Conservation (phyloP, 2,797 vertebrate species). For the Xenops minutus region DNA sequence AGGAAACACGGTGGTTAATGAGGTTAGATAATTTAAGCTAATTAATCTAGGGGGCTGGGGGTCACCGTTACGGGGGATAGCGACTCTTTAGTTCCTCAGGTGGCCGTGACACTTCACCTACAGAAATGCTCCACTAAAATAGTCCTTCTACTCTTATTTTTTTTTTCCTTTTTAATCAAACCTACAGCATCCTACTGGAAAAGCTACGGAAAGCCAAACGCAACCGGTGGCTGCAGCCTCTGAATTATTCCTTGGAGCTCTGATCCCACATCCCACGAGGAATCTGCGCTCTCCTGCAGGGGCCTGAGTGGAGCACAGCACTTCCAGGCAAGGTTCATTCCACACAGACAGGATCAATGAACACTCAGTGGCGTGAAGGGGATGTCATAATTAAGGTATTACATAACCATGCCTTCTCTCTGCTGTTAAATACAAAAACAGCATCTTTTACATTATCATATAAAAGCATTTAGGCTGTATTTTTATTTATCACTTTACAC, state of each 20-base stretch:
- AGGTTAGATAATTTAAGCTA: neutral
- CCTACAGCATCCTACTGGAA: slow-evolving; percentile 69
- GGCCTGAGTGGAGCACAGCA: slow-evolving; percentile 65
- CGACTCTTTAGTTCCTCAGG: slow-evolving; percentile 44
- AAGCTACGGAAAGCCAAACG: slow-evolving; percentile 69
- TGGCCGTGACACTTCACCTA: slow-evolving; percentile 69
- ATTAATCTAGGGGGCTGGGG: slow-evolving; percentile 10
- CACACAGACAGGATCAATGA: slow-evolving; percentile 73
- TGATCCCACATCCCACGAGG: slow-evolving; percentile 69
- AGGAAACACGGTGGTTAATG: slow-evolving; percentile 18
- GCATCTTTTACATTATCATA: slow-evolving; percentile 88
- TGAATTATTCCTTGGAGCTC: slow-evolving; percentile 63
- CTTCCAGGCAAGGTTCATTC: slow-evolving; percentile 85
- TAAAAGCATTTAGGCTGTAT: slow-evolving; percentile 95
- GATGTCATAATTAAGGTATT: slow-evolving; percentile 76
- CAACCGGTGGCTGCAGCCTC: slow-evolving; percentile 70
- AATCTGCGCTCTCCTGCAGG: slow-evolving; percentile 68
- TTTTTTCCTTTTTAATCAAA: slow-evolving; percentile 56
- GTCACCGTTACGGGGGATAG: neutral
- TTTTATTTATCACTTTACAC: slow-evolving; percentile 88
- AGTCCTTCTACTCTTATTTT: slow-evolving; percentile 62
- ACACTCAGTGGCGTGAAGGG: slow-evolving; percentile 80
- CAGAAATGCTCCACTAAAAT: slow-evolving; percentile 70
- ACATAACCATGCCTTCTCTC: slow-evolving; percentile 82
- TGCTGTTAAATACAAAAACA: slow-evolving; percentile 86